Evolutionary conservation across 2,888 invertebrate genomes (phyloP).

Genomic region (Drosophila pegasa): DNA sequence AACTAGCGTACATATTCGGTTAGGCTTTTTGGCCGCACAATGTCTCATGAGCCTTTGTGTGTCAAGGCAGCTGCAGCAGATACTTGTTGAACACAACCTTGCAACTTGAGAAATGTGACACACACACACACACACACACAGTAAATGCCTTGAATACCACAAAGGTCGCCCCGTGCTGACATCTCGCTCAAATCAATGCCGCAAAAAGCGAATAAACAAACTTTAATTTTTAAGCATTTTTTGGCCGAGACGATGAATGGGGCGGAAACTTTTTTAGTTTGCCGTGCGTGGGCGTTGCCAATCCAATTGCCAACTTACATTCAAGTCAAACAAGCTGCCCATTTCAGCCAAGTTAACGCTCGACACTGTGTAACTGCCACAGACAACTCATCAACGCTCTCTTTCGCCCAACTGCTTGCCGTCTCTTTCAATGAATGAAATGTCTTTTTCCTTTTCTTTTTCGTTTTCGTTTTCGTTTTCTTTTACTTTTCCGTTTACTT

Average conservation of each 20-base stretch:
- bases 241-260: constrained; percentile 43
- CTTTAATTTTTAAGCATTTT: constrained; percentile 57
- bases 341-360: constrained; percentile 57
- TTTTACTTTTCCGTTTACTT: neutral
- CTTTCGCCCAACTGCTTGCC: constrained; percentile 8
- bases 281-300: constrained; percentile 60
- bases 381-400: constrained; percentile 49
- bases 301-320: constrained; percentile 74
- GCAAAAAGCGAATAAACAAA: constrained; percentile 38
- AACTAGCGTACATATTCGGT: constrained; percentile 71
- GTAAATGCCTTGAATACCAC: constrained; percentile 58
- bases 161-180: constrained; percentile 52
- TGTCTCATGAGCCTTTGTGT: constrained; percentile 68
- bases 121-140: constrained; percentile 12
- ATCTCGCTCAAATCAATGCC: constrained; percentile 57
- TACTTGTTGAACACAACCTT: constrained; percentile 75
- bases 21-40: constrained; percentile 71
- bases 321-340: constrained; percentile 62
- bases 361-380: constrained; percentile 58
- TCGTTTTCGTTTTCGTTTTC: constrained; percentile 38
- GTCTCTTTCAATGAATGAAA: constrained; percentile 19
- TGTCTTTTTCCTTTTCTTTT: constrained; percentile 10
- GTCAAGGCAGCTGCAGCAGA: constrained; percentile 69
- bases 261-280: constrained; percentile 53
- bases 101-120: constrained; percentile 47